Percentiles rank a stretch among this genome's conserved stretches.
Evolutionary conservation across 2,797 vertebrate species (phyloP).

Genomic region (Diceros bicornis): DNA sequence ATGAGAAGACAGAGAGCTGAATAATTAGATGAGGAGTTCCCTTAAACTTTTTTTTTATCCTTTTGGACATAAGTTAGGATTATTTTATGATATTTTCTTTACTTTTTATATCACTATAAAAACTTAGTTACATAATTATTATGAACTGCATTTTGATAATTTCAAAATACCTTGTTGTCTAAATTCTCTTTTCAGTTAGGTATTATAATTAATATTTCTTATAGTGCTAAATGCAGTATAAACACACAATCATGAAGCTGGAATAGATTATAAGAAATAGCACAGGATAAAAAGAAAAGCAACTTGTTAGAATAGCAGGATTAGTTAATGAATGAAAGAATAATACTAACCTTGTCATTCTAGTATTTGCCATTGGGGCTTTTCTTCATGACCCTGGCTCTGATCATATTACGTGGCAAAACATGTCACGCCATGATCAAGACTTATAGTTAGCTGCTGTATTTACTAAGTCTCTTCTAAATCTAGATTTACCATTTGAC

Average conservation of each 20-base stretch:
- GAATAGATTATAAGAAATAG: conserved; percentile 5
- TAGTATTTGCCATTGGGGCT: not conserved
- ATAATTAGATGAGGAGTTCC: conserved; percentile 34
- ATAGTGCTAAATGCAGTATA: conserved; percentile 78
- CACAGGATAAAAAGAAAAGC: conserved; percentile 19
- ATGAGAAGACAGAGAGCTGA: not conserved
- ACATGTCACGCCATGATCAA: not conserved
- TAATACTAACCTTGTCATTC: not conserved
- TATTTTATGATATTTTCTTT: not conserved
- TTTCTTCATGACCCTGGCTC: not conserved
- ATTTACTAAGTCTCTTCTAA: not conserved
- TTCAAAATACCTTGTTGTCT: conserved; percentile 76
- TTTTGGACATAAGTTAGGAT: conserved; percentile 68
- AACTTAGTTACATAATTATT: conserved; percentile 79
- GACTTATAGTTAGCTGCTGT: not conserved
- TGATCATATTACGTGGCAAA: not conserved
- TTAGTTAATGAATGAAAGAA: conserved; percentile 41
- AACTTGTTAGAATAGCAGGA: conserved; percentile 38
- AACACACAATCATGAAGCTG: not conserved
- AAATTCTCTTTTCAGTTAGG: conserved; percentile 79
- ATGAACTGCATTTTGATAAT: conserved; percentile 81
- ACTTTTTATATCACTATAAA: not conserved
- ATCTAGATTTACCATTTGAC: not conserved
- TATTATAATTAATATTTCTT: conserved; percentile 82
- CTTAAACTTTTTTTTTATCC: conserved; percentile 14